Evolutionary conservation across 1,140 invertebrate genomes (phyloP).

Genomic region (Thalassaphorura encarpata): DNA sequence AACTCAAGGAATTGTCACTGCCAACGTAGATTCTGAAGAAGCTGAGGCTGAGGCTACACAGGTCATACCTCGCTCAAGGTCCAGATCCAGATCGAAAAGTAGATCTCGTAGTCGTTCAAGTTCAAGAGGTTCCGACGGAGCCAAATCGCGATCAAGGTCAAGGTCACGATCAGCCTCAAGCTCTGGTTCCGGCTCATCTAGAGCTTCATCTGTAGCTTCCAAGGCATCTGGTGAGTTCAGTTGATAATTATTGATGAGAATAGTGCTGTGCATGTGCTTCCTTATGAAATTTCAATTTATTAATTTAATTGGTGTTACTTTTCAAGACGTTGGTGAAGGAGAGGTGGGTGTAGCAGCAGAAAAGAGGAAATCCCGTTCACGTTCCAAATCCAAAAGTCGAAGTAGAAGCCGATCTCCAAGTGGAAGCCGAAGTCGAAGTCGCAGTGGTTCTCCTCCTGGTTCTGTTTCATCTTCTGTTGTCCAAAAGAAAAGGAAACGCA

Average conservation of each 20-base stretch:
- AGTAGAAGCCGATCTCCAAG: slow-evolving; percentile 34
- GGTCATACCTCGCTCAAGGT: not conserved
- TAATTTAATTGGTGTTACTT: too few relatives aligned
- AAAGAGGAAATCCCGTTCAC: too few relatives aligned
- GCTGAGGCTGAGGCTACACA: not conserved
- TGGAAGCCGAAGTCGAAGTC: slow-evolving; percentile 15
- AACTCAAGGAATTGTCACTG: not conserved
- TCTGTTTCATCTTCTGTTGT: too few relatives aligned
- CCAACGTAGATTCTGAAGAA: not conserved
- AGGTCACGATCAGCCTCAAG: slow-evolving; percentile 33
- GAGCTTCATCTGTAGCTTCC: not conserved
- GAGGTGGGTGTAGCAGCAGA: too few relatives aligned
- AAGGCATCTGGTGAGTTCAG: not conserved
- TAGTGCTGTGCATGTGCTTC: slow-evolving; percentile 27
- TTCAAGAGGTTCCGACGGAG: slow-evolving; percentile 32
- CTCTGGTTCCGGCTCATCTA: slow-evolving; percentile 34
- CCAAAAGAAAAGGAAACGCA: too few relatives aligned
- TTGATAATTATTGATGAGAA: slow-evolving; percentile 24
- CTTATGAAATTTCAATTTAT: slow-evolving; percentile 34
- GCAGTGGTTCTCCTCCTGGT: too few relatives aligned
- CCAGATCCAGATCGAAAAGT: slow-evolving; percentile 7
- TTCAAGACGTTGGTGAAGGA: too few relatives aligned
- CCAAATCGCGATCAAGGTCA: slow-evolving; percentile 21
- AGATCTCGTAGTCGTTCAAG: not conserved
- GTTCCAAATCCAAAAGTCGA: slow-evolving; percentile 29